These are phyloP conservation scores for Bicyclus anynana DNA, from an alignment of 1,140 invertebrate genomes.

Conservation along the genomic window DNA sequence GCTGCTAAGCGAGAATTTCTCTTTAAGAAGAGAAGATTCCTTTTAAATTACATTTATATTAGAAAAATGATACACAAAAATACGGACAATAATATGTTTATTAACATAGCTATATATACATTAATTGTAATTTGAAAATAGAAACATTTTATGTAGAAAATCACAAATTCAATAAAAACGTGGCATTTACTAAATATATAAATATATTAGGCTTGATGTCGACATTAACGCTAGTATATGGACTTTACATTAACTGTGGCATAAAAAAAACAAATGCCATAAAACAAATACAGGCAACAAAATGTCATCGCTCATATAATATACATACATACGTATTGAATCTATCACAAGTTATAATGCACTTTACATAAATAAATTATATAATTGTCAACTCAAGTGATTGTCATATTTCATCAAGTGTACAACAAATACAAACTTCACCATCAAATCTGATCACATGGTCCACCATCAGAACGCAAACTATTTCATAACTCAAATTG, in stretches of 20 bases:
- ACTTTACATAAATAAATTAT: conserved; percentile 75
- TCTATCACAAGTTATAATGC: conserved; percentile 68
- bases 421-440: conserved; percentile 73
- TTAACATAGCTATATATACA: conserved; percentile 76
- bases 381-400: conserved; percentile 69
- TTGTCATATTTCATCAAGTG: conserved; percentile 54
- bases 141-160: conserved; percentile 70
- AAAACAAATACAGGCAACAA: conserved; percentile 39
- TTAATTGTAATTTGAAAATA: conserved; percentile 73
- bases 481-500: conserved; percentile 51
- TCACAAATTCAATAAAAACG: conserved; percentile 68
- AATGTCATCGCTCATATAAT: conserved; percentile 40
- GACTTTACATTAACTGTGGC: conserved; percentile 35
- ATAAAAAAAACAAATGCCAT: conserved; percentile 46
- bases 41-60: too few species aligned
- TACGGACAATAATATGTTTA: conserved; percentile 69
- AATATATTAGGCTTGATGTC: conserved; percentile 61
- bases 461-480: conserved; percentile 69
- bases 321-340: conserved; percentile 40
- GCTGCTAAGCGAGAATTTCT: too few species aligned
- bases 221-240: conserved; percentile 44
- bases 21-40: too few species aligned
- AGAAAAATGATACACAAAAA: conserved; percentile 39
- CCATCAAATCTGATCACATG: conserved; percentile 66
- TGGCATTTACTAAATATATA: conserved; percentile 52